These are phyloP conservation scores for Coryphaenoides rupestris DNA, from an alignment of 2,113 vertebrate genomes.

Conservation along the genomic window DNA sequence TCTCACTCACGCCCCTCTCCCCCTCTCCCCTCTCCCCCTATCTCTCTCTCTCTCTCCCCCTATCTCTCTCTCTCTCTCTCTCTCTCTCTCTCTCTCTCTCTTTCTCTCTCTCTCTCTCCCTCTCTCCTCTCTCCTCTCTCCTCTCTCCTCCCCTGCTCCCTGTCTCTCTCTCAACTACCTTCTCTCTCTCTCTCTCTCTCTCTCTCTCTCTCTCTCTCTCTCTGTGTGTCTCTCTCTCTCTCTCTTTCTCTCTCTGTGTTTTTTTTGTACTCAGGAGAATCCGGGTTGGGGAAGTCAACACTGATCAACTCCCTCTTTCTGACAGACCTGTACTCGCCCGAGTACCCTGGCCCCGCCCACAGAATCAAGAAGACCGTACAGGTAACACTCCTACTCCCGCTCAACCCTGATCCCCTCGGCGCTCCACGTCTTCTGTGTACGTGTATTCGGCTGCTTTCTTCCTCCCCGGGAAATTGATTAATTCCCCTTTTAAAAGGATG, in stretches of 20 bases:
- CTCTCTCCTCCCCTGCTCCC: no score
- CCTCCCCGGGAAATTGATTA: no score
- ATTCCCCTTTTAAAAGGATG: no score
- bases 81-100: not conserved
- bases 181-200: slow-evolving; percentile 17
- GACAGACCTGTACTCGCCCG: slow-evolving; percentile 92
- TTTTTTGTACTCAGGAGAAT: slow-evolving; percentile 82
- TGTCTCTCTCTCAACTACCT: no score
- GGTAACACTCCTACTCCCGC: slow-evolving; percentile 61
- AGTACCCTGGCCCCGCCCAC: slow-evolving; percentile 93
- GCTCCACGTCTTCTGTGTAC: not conserved
- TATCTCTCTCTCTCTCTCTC: slow-evolving; percentile 37
- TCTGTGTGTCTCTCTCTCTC: slow-evolving; percentile 23
- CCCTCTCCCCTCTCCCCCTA: no score
- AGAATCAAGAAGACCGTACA: slow-evolving; percentile 97
- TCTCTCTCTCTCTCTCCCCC: slow-evolving; percentile 8
- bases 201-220: slow-evolving; percentile 14
- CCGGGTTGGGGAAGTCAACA: slow-evolving; percentile 94
- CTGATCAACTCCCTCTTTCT: slow-evolving; percentile 97
- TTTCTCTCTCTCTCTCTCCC: slow-evolving; percentile 36
- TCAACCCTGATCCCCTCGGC: no score
- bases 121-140: slow-evolving; percentile 26
- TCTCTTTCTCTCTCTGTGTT: slow-evolving; percentile 7
- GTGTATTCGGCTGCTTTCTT: not conserved
- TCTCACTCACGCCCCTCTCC: slow-evolving; percentile 21